Evolutionary conservation across 2,888 invertebrate species (phyloP), one percentile per base, ranked within the genome.

Genomic region (Ormyrus thymus): DNA sequence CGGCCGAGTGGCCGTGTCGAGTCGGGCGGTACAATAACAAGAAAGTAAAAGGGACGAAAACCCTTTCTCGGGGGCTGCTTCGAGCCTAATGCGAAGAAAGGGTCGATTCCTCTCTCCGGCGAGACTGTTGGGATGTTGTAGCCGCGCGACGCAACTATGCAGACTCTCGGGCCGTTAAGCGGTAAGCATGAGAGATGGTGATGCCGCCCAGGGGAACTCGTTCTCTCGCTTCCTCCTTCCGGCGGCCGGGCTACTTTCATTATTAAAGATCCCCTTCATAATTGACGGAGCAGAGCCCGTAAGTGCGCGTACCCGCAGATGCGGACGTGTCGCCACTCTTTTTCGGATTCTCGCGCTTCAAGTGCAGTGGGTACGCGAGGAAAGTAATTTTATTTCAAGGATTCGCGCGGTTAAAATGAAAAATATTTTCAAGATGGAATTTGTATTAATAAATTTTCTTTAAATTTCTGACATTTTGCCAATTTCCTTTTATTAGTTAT

Each of bases 161-260:
- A 66, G 75, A 74, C 75, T 73, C 59, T 65, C 53, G 71, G 83
- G 84, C 85, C 84, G 86, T 87, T 88, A 86, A 86, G 84, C 85
- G 83, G 85, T 88, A 87, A 89, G 86, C 86, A 87, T 88, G 87
- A 89, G 87, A 87, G 87, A 88, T 88, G 86, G 85, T 85, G 85
- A 88, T 87, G 86, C 84, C 83, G 84, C 88, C 87, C 88, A 84
- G 83, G 88, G 89, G 87, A 88, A 86, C 84, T 85, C 86, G 84
- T 79, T 80, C 81, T 81, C 71, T 82, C 76, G 78, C 78, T 13
- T 29, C 29, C 59, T 50, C 6, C 77, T 80, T 75, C 79, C 77
- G 43, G 5, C 43, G 15, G 15, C 46, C 15, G 84, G 83, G 81
- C 83, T 55, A 64, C 81, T 83, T 84, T 83, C 82, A 82, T 84